Evolutionary conservation across 2,888 invertebrate species (phyloP).

Genomic region (Baronia brevicornis): DNA sequence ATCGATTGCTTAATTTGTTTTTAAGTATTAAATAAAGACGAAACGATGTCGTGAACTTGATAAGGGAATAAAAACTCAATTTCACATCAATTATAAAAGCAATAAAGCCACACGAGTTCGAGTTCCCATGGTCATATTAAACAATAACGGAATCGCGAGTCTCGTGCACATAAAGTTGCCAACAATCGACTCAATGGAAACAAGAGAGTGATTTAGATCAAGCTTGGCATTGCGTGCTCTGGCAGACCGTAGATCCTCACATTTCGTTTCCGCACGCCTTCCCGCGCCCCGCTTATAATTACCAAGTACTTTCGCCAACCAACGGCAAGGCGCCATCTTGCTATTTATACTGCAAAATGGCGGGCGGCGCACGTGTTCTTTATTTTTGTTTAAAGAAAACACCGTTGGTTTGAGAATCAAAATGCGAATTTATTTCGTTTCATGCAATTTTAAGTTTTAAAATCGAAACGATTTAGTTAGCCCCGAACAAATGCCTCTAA

Average conservation of each 20-base stretch:
- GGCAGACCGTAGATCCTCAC: constrained; percentile 64
- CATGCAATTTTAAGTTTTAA: constrained; percentile 17
- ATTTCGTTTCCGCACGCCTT: constrained; percentile 53
- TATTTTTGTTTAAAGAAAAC: constrained; percentile 50
- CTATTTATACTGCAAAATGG: constrained; percentile 73
- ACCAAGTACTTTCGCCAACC: constrained; percentile 71
- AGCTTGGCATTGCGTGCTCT: constrained; percentile 67
- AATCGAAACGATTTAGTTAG: constrained; percentile 32
- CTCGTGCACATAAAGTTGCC: constrained; percentile 56
- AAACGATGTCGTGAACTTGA: constrained; percentile 33
- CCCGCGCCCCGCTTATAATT: constrained; percentile 60
- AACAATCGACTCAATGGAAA: constrained; percentile 68
- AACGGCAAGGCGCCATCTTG: constrained; percentile 66
- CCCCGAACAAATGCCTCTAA: constrained; percentile 42
- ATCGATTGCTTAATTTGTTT: no score
- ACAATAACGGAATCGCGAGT: constrained; percentile 60
- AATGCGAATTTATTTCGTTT: constrained; percentile 15
- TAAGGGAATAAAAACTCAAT: constrained; percentile 33
- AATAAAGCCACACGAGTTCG: constrained; percentile 42
- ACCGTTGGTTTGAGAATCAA: constrained; percentile 28
- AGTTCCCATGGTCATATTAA: constrained; percentile 59
- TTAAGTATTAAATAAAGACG: background rate
- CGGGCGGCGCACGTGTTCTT: constrained; percentile 61
- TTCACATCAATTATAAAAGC: constrained; percentile 27
- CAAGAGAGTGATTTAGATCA: constrained; percentile 71